Evolutionary conservation across 2,797 vertebrate genomes (phyloP).

Genomic region (Eidolon dupreanum): DNA sequence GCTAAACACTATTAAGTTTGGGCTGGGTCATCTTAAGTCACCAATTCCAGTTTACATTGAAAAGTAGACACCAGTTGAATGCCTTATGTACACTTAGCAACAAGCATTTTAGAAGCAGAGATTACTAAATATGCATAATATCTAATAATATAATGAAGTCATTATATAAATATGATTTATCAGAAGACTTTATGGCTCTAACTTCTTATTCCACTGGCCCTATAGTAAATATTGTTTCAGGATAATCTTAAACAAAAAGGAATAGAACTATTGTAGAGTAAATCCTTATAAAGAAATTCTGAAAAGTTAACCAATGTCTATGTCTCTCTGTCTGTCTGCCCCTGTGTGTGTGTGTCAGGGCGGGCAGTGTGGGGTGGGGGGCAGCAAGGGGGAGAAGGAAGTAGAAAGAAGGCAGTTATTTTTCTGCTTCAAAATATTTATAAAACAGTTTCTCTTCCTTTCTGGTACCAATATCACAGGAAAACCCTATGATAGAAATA

Average conservation of each 20-base stretch:
- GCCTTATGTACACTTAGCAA: neutral
- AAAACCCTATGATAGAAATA: neutral
- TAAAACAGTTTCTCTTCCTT: conserved; percentile 13
- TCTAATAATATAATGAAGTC: neutral
- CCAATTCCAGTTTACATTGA: neutral
- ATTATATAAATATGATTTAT: neutral
- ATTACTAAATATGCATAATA: neutral
- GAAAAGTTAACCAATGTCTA: neutral
- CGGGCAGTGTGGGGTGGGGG: too few relatives aligned
- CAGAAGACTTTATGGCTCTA: neutral
- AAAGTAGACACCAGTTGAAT: neutral
- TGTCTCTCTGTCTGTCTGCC: neutral
- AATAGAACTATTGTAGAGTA: neutral
- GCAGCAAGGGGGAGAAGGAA: neutral
- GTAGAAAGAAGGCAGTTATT: neutral
- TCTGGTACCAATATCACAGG: neutral
- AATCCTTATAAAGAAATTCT: neutral
- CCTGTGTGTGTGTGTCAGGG: neutral
- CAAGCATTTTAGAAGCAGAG: neutral
- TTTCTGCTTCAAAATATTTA: neutral
- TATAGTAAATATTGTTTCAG: neutral
- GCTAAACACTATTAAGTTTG: neutral
- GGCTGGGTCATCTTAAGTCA: neutral
- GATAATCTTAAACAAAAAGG: neutral
- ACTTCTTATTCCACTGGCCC: neutral